Evolutionary conservation across 2,888 invertebrate genomes (phyloP), one percentile per base, ranked within the genome.

Genomic region (Steinernema scapterisci): DNA sequence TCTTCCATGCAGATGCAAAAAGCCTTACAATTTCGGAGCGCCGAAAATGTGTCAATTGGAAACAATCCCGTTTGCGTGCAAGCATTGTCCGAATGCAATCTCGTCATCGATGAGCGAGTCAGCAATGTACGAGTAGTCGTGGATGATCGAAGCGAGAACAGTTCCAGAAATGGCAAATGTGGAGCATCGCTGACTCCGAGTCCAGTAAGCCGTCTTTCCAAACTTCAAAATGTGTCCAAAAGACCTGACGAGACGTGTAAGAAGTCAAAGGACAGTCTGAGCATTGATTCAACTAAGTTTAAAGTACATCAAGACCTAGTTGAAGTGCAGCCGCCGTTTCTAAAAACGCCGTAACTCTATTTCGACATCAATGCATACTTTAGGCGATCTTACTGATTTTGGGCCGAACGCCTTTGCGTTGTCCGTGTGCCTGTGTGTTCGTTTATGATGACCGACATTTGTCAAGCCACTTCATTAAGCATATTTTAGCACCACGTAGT

Each of bases 11-110:
- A 31, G 16, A 63, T 63, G 63, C 27, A 63, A 31, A 63, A 63
- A 31, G 19, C 63, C 7, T 25, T 63, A 63, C 27, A 31, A 16
- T 63, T 31, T 25, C 63, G 63, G 19, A 63, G 63, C 63, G 27
- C 63, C 25, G 63, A 63, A 27, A 63, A 63, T n/a, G 63, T 63
- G 38, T 63, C 63, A 16, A 27, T 31, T 31, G 63, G 31, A 63
- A 31, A 27, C 31, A 63, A 31, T 63, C 31, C 27, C 31, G 31
- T 63, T 27, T 63, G 63, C 31, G 31, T 63, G 5, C 63, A 25
- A 38, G 11, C 27, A 27, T 25, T 63, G 16, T 27, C 63, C 63
- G 63, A 63, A 63, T 63, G 63, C 63, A 27, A 31, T 25, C 63
- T 63, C 3, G 63, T 63, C 63, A 63, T 63, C 63, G 38, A 38